These are phyloP conservation scores for Pristionchus maxplancki DNA, from an alignment of 2,888 invertebrate genomes.

Conservation along the genomic window DNA sequence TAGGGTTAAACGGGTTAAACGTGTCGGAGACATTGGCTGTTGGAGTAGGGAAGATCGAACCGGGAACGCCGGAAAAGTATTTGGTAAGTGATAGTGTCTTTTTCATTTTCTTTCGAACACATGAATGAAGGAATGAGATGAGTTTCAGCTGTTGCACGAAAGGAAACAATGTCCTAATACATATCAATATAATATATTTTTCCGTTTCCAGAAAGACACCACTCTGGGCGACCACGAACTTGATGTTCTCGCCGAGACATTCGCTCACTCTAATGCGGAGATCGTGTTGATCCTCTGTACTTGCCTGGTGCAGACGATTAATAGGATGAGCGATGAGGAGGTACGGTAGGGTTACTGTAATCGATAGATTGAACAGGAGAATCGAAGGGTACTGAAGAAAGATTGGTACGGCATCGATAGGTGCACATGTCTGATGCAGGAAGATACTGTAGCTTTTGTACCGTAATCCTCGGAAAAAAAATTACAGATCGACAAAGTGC, in stretches of 20 bases:
- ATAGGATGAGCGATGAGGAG: constrained; percentile 51
- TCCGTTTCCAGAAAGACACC: constrained; percentile 16
- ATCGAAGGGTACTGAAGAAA: no score
- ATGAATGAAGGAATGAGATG: no score
- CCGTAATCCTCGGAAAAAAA: no score
- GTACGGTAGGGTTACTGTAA: not conserved
- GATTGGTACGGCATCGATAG: not conserved
- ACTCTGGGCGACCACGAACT: constrained; percentile 51
- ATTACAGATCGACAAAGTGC: not conserved
- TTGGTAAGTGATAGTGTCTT: not conserved
- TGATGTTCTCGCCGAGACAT: constrained; percentile 51
- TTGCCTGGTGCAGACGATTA: constrained; percentile 36
- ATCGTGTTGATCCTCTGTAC: constrained; percentile 48
- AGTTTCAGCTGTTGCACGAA: not conserved
- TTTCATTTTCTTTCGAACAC: no score
- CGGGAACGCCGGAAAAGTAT: constrained; percentile 50
- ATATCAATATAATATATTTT: no score
- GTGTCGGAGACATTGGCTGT: constrained; percentile 45
- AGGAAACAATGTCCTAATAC: no score
- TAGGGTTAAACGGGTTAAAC: no score
- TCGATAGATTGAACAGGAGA: not conserved
- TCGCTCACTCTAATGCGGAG: constrained; percentile 38
- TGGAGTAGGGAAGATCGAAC: constrained; percentile 40
- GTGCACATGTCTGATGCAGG: not conserved
- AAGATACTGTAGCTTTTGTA: no score